phyloP scores from a whole-genome alignment of 2,888 invertebrate species.

The Epinotia brunnichana region DNA sequence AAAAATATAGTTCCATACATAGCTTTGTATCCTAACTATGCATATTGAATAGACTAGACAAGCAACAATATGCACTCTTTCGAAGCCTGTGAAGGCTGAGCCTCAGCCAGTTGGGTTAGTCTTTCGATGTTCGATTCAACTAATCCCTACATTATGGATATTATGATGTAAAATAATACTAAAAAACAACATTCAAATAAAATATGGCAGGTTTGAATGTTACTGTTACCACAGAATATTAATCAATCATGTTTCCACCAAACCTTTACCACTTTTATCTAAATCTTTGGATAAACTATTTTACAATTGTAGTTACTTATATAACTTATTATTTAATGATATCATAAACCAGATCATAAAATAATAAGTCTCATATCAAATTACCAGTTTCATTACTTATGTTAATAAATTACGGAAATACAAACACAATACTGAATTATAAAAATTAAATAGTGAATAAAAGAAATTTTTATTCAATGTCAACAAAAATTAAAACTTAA shows the following conservation, averaged over 20 bases:
- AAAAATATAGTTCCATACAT: not conserved
- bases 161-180: conserved; percentile 21
- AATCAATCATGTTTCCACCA: conserved; percentile 27
- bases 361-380: conserved; percentile 31
- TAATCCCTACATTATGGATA: conserved; percentile 7
- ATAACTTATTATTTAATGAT: too few species aligned
- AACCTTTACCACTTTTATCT: conserved; percentile 35
- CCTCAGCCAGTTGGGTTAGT: conserved; percentile 3
- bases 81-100: not conserved
- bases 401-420: conserved; percentile 41
- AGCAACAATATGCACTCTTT: conserved; percentile 6
- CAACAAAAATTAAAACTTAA: conserved; percentile 65
- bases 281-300: conserved; percentile 42
- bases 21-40: conserved; percentile 13
- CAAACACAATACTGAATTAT: conserved; percentile 46
- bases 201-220: conserved; percentile 42
- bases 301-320: conserved; percentile 37
- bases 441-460: conserved; percentile 37
- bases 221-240: conserved; percentile 16
- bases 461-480: conserved; percentile 61
- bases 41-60: conserved; percentile 31
- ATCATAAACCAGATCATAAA: conserved; percentile 45
- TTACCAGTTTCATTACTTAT: conserved; percentile 33
- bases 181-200: conserved; percentile 37
- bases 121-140: conserved; percentile 26